These are phyloP conservation scores for Pecten maximus DNA, from an alignment of 2,888 invertebrate species.

Conservation along the genomic window DNA sequence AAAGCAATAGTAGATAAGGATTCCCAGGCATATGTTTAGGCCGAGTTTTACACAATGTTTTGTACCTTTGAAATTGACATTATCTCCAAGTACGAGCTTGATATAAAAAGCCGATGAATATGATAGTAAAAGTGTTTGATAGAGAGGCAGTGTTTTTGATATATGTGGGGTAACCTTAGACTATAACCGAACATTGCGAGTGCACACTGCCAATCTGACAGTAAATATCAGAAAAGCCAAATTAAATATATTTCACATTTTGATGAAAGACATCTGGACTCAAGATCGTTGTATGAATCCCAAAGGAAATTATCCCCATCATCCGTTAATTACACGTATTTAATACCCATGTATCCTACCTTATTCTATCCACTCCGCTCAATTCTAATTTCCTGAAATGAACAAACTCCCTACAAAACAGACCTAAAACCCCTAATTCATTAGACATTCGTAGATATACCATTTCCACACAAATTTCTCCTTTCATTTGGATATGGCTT, in stretches of 20 bases:
- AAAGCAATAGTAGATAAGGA: constrained; percentile 14
- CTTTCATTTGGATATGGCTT: constrained; percentile 26
- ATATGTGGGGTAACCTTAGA: background rate
- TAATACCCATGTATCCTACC: background rate
- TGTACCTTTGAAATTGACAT: constrained; percentile 33
- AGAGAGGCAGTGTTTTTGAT: constrained; percentile 21
- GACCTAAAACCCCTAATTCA: constrained; percentile 17
- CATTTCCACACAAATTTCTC: background rate
- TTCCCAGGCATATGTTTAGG: background rate
- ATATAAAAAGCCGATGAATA: background rate
- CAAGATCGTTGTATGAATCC: background rate
- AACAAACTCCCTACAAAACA: constrained; percentile 22
- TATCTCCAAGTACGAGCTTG: background rate
- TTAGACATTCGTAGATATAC: constrained; percentile 10
- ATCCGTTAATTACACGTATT: background rate
- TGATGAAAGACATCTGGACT: constrained; percentile 35
- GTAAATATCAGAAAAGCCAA: constrained; percentile 22
- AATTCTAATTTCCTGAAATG: constrained; percentile 22
- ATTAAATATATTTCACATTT: constrained; percentile 30
- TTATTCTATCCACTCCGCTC: background rate
- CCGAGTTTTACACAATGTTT: background rate
- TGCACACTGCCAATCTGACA: background rate
- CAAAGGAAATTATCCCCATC: background rate
- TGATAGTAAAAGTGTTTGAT: constrained; percentile 6
- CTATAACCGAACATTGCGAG: background rate